phyloP scores from a whole-genome alignment of 2,113 vertebrate species.

The Synchiropus splendidus region DNA sequence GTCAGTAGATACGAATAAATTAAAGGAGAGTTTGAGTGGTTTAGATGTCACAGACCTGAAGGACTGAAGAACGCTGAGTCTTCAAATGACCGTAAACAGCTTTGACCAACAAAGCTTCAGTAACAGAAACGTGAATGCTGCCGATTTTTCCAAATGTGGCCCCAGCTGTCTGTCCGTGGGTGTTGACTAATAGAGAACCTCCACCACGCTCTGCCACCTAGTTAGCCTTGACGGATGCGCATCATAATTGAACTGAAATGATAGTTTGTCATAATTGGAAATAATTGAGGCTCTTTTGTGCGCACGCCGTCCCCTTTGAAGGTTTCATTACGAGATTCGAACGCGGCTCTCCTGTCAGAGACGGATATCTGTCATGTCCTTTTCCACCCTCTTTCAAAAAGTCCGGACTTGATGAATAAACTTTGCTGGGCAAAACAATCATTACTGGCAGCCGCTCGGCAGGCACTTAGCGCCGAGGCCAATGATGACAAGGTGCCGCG shows the following conservation, averaged over 20 bases:
- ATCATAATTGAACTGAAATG: slow-evolving; percentile 38
- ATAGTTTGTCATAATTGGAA: slow-evolving; percentile 40
- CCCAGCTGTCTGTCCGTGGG: neutral
- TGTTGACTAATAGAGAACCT: slow-evolving; percentile 26
- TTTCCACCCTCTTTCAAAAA: slow-evolving; percentile 10
- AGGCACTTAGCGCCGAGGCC: slow-evolving; percentile 23
- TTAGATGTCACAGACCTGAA: too few relatives aligned
- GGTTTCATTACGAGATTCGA: slow-evolving; percentile 38
- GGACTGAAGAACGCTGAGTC: too few relatives aligned
- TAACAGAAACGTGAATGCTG: too few relatives aligned
- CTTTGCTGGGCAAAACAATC: slow-evolving; percentile 30
- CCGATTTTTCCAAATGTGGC: too few relatives aligned
- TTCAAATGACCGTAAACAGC: too few relatives aligned
- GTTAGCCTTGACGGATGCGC: slow-evolving; percentile 39
- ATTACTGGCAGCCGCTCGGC: slow-evolving; percentile 4
- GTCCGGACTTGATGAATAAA: slow-evolving; percentile 25
- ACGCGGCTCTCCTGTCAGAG: slow-evolving; percentile 23
- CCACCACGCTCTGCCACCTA: slow-evolving; percentile 18
- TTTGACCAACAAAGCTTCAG: too few relatives aligned
- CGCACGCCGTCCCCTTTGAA: slow-evolving; percentile 10
- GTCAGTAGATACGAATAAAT: too few relatives aligned
- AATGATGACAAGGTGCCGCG: slow-evolving; percentile 29
- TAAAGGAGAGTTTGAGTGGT: too few relatives aligned
- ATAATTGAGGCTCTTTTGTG: slow-evolving; percentile 39
- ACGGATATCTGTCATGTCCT: slow-evolving; percentile 26